These are phyloP conservation scores for Pyrochroa serraticornis DNA, from an alignment of 2,888 invertebrate species.

Conservation along the genomic window DNA sequence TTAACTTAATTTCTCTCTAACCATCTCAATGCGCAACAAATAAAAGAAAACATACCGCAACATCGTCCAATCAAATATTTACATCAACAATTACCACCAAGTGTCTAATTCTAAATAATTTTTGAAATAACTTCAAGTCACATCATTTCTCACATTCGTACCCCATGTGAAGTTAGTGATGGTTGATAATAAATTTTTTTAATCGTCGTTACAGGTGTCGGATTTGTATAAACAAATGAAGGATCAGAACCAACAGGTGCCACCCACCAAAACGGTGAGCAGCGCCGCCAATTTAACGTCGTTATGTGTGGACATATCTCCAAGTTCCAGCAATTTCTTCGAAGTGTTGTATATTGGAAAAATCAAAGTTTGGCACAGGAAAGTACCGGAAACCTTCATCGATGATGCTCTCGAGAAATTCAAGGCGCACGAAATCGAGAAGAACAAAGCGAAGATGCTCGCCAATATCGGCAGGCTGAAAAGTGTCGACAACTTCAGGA, in stretches of 20 bases:
- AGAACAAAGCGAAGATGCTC: conserved; percentile 54
- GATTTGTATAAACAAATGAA: conserved; percentile 77
- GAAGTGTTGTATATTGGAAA: conserved; percentile 91
- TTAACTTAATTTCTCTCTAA: no score
- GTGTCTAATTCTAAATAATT: no score
- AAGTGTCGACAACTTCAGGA: conserved; percentile 48
- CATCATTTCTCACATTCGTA: neutral
- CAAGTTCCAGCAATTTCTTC: conserved; percentile 75
- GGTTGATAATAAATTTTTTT: neutral
- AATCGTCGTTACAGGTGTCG: conserved; percentile 63
- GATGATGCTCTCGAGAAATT: conserved; percentile 90
- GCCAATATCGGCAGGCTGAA: conserved; percentile 47
- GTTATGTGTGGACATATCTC: conserved; percentile 78
- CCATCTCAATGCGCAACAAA: no score
- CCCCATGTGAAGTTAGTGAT: no score
- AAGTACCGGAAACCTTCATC: conserved; percentile 85
- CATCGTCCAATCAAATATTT: no score
- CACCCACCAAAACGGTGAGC: conserved; percentile 57
- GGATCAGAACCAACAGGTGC: conserved; percentile 62
- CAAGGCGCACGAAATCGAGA: conserved; percentile 77
- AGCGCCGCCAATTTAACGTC: conserved; percentile 71
- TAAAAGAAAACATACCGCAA: no score
- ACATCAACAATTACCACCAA: no score
- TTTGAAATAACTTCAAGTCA: no score
- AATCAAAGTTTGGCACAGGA: conserved; percentile 85